Percentiles rank a stretch among this genome's conserved stretches.
These are phyloP conservation scores for Kryptopterus vitreolus DNA, from an alignment of 2,797 vertebrate genomes.

Conservation along the genomic window DNA sequence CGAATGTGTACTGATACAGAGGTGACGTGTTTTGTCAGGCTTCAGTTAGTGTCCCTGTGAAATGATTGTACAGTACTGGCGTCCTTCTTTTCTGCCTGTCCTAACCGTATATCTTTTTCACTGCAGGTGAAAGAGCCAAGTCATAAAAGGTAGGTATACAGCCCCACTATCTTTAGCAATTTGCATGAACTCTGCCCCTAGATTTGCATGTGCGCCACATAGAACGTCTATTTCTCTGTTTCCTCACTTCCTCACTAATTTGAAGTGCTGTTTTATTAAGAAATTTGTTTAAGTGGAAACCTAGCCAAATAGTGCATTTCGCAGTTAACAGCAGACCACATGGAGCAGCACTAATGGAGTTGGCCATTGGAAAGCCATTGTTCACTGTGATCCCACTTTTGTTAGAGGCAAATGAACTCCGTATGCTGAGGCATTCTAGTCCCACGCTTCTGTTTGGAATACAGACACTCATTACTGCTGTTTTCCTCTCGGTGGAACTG, in stretches of 20 bases:
- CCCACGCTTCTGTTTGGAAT: slow-evolving; percentile 67
- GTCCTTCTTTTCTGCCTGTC: not conserved
- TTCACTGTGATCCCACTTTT: slow-evolving; percentile 69
- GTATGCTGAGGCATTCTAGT: slow-evolving; percentile 67
- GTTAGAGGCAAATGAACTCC: slow-evolving; percentile 64
- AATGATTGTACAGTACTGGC: not conserved
- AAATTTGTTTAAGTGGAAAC: slow-evolving; percentile 37
- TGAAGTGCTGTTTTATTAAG: slow-evolving; percentile 21
- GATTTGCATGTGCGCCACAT: slow-evolving; percentile 40
- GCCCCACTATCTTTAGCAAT: slow-evolving; percentile 43
- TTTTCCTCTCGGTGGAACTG: slow-evolving; percentile 51
- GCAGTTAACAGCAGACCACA: not conserved
- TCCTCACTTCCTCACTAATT: slow-evolving; percentile 23
- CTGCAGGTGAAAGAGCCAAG: slow-evolving; percentile 67
- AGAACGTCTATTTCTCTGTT: not conserved
- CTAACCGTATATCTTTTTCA: slow-evolving; percentile 52
- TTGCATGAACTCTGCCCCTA: slow-evolving; percentile 55
- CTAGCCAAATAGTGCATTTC: slow-evolving; percentile 32
- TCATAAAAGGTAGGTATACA: slow-evolving; percentile 66
- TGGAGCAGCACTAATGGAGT: slow-evolving; percentile 33
- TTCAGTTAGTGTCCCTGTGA: not conserved
- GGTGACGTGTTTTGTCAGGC: slow-evolving; percentile 1
- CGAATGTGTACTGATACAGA: slow-evolving; percentile 46
- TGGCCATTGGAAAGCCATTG: slow-evolving; percentile 65
- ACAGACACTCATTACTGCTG: slow-evolving; percentile 72